Evolutionary conservation across 2,888 invertebrate species (phyloP), one percentile per base, ranked within the genome.

Genomic region (Callosobruchus maculatus): DNA sequence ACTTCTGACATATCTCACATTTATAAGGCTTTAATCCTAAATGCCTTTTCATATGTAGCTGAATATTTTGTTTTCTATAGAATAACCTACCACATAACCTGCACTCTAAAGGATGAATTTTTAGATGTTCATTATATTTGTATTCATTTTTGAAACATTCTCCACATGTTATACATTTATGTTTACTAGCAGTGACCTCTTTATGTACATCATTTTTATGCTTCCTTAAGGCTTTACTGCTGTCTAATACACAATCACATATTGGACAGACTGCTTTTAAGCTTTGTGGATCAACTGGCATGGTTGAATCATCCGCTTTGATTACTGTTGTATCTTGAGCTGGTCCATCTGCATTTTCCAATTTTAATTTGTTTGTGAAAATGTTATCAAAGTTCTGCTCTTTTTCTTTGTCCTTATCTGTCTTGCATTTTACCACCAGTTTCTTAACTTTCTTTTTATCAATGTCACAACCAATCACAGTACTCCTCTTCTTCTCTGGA

Each of bases 41-140:
- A 86, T 96, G 95, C 0, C 94, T 92, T 84, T 94, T 94, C 84
- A 93, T 90, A 84, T 96, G 96, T 68, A 95, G 86, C 71, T 93
- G 92, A 76, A 94, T 90, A 85, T 93, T 94, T 78, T 92, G 92
- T 84, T 93, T 90, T 21, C 92, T 89, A 82, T 91, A 92, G 74
- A 86, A 89, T 93, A 95, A 83, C 91, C 95, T 95, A 20, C 94
- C 94, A 83, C 96, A 96, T 21, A 94, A 92, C 76, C 92, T 90
- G 80, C 96, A 96, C 86, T 95, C 95, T 73, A 95, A 89, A 0
- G 95, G 95, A 85, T 96, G 96, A 69, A 92, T 89, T 81, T 92
- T 92, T 67, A 95, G 89, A 85, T 96, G 95, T 2, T 91, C 91
- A 78, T 92, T 92, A 84, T 92, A 95, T 13, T 91, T 89, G 18